These are phyloP conservation scores for Thera britannica DNA, from an alignment of 2,888 invertebrate genomes.

Conservation along the genomic window DNA sequence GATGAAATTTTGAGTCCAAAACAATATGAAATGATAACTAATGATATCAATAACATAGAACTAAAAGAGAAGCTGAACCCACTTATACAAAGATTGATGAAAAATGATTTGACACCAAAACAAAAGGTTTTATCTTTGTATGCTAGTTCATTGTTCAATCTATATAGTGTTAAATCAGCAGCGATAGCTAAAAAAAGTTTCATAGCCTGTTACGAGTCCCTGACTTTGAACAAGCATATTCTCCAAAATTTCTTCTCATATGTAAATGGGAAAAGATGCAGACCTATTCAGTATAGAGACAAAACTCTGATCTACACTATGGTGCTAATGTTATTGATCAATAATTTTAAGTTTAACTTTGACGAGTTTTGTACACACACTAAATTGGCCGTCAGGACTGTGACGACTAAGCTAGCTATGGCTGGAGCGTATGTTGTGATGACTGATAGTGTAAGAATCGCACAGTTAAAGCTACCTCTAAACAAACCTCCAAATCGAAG, in stretches of 20 bases:
- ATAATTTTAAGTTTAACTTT: slow-evolving; percentile 65
- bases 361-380: slow-evolving; percentile 58
- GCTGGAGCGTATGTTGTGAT: slow-evolving; percentile 61
- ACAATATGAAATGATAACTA: slow-evolving; percentile 63
- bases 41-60: slow-evolving; percentile 62
- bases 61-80: slow-evolving; percentile 28
- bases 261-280: slow-evolving; percentile 51
- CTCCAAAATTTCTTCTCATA: slow-evolving; percentile 59
- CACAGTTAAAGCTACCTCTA: slow-evolving; percentile 68
- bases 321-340: slow-evolving; percentile 68
- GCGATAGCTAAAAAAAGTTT: slow-evolving; percentile 50
- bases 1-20: slow-evolving; percentile 70
- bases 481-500: slow-evolving; percentile 31
- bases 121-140: slow-evolving; percentile 63
- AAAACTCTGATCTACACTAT: slow-evolving; percentile 69
- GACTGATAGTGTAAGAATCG: slow-evolving; percentile 54
- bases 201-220: slow-evolving; percentile 55
- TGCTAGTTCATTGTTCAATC: slow-evolving; percentile 49
- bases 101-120: slow-evolving; percentile 47
- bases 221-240: slow-evolving; percentile 64
- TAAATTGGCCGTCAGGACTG: slow-evolving; percentile 59
- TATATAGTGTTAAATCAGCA: slow-evolving; percentile 9
- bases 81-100: slow-evolving; percentile 49
- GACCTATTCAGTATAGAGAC: slow-evolving; percentile 67
- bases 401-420: slow-evolving; percentile 58